Percentiles rank a stretch among this genome's conserved stretches.
These are phyloP conservation scores for Pygocentrus nattereri DNA, from an alignment of 2,797 vertebrate species.

Conservation along the genomic window DNA sequence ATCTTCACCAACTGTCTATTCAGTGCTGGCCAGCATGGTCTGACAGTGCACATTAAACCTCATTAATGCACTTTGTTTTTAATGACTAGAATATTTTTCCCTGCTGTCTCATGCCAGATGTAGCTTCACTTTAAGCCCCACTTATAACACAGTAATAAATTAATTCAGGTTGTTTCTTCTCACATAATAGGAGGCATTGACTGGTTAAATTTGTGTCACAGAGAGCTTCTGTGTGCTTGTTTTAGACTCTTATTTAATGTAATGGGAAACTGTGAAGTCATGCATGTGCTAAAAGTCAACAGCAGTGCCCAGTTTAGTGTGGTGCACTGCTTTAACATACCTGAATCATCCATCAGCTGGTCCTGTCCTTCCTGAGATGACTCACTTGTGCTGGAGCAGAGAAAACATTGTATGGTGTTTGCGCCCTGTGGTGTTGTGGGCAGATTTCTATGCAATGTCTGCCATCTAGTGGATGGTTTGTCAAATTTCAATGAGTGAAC, in stretches of 20 bases:
- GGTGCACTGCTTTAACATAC: not conserved
- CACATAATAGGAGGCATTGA: not conserved
- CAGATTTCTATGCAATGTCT: not conserved
- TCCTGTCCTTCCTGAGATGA: conserved; percentile 1
- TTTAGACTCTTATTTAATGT: not conserved
- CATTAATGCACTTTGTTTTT: not conserved
- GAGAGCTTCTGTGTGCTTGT: not conserved
- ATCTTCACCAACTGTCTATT: not conserved
- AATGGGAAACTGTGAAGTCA: not conserved
- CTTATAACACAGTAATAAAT: not conserved
- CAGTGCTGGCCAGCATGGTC: not conserved
- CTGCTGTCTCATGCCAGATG: not conserved
- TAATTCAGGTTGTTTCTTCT: not conserved
- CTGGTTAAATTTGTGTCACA: not conserved
- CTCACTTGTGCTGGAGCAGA: not conserved
- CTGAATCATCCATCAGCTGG: not conserved
- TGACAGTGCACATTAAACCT: not conserved
- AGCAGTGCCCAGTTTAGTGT: not conserved
- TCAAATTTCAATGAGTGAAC: not conserved
- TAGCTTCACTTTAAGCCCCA: not conserved
- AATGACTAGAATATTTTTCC: not conserved
- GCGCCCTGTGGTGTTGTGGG: not conserved
- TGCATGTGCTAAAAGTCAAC: not conserved
- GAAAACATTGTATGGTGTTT: not conserved
- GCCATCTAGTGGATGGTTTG: conserved; percentile 59